Percentiles rank a stretch among this genome's conserved stretches.
phyloP scores from a whole-genome alignment of 2,888 invertebrate genomes.

The Acanthosepion lycidas region DNA sequence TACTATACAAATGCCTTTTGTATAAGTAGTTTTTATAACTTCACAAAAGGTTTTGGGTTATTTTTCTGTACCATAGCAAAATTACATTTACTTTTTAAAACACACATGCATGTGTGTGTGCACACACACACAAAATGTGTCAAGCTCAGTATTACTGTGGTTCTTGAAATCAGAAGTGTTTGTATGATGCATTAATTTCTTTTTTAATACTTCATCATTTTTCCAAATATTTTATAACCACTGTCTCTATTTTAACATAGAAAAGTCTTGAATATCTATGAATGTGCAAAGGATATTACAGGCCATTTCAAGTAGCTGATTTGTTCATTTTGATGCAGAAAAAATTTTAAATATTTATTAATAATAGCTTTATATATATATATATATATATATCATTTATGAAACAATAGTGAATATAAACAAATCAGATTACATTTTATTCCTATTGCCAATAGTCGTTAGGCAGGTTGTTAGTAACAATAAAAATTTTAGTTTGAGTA shows the following conservation, averaged over 20 bases:
- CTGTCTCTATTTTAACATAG: background rate
- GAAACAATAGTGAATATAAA: background rate
- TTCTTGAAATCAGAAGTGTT: background rate
- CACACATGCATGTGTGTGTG: background rate
- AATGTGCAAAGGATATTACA: background rate
- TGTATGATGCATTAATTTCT: background rate
- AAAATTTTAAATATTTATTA: background rate
- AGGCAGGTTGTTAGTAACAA: background rate
- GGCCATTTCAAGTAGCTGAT: constrained; percentile 8
- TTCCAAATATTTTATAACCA: background rate
- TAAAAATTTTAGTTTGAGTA: background rate
- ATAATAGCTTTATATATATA: background rate
- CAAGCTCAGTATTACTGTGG: constrained; percentile 1
- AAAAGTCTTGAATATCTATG: background rate
- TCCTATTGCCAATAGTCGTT: background rate
- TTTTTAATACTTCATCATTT: background rate
- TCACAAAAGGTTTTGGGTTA: background rate
- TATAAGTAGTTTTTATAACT: background rate
- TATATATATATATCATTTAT: background rate
- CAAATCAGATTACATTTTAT: background rate
- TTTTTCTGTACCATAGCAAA: background rate
- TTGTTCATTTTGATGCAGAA: background rate
- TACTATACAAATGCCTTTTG: background rate
- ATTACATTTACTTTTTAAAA: background rate
- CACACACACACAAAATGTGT: background rate